Conservation (phyloP, 2,888 invertebrate species). For the Melitaea athalia region DNA sequence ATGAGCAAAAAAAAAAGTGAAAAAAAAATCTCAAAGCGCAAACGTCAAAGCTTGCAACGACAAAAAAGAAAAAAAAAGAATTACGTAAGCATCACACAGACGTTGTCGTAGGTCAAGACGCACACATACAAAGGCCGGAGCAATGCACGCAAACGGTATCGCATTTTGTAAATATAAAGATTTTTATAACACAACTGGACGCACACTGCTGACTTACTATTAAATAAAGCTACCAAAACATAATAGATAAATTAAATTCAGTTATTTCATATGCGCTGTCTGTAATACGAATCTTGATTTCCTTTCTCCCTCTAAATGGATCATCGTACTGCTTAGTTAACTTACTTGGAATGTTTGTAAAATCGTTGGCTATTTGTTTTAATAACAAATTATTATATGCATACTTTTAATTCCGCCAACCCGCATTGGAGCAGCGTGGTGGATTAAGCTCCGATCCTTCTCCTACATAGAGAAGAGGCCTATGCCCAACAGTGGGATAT, state of each 20-base stretch:
- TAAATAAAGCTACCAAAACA: background rate
- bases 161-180: slow-evolving; percentile 58
- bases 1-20: background rate
- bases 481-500: no score
- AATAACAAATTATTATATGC: slow-evolving; percentile 15
- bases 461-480: no score
- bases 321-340: slow-evolving; percentile 31
- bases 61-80: slow-evolving; percentile 49
- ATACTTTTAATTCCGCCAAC: slow-evolving; percentile 12
- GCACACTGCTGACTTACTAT: background rate
- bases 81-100: slow-evolving; percentile 58
- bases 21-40: slow-evolving; percentile 15
- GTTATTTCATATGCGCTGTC: background rate
- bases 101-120: slow-evolving; percentile 58
- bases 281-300: slow-evolving; percentile 42
- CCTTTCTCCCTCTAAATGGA: slow-evolving; percentile 44
- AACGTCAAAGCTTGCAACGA: slow-evolving; percentile 27
- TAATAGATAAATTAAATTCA: background rate
- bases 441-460: no score
- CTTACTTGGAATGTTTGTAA: slow-evolving; percentile 25
- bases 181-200: slow-evolving; percentile 30
- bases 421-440: no score
- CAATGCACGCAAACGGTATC: slow-evolving; percentile 66
- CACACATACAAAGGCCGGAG: slow-evolving; percentile 48
- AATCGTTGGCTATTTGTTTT: slow-evolving; percentile 14